phyloP scores from a whole-genome alignment of 2,888 invertebrate species.

The Tolmerus cingulatus region DNA sequence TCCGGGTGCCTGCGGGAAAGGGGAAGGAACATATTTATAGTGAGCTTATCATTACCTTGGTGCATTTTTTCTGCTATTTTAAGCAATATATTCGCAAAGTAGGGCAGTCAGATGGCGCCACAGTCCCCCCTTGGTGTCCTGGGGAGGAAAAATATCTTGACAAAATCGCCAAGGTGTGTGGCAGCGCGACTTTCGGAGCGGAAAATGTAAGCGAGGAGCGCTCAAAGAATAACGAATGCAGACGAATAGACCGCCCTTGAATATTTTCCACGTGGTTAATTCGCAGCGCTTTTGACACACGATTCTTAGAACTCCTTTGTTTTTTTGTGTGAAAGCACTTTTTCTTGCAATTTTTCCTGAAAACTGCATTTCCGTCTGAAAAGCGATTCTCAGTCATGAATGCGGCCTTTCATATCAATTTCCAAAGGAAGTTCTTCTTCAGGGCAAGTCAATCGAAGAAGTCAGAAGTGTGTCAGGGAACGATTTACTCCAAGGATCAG shows the following conservation, averaged over 20 bases:
- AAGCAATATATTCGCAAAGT: neutral
- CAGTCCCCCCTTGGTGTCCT: neutral
- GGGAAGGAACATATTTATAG: neutral
- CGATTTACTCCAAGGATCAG: neutral
- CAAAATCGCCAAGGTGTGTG: neutral
- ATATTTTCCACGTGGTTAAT: constrained; percentile 1
- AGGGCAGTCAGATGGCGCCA: neutral
- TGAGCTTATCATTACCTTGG: neutral
- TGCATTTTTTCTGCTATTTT: neutral
- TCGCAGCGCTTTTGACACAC: neutral
- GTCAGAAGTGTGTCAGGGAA: constrained; percentile 1
- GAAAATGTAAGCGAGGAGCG: neutral
- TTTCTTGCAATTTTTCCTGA: neutral
- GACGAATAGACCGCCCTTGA: neutral
- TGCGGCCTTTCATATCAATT: neutral
- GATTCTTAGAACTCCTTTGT: neutral
- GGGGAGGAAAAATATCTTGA: neutral
- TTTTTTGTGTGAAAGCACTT: neutral
- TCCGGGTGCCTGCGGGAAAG: neutral
- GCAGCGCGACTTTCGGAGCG: neutral
- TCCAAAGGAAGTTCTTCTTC: neutral
- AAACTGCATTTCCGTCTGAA: neutral
- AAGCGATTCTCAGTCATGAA: neutral
- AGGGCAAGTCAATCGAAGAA: neutral
- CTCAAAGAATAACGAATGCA: neutral